Evolutionary conservation across 2,888 invertebrate species (phyloP).

Genomic region (Byasa hedistus): DNA sequence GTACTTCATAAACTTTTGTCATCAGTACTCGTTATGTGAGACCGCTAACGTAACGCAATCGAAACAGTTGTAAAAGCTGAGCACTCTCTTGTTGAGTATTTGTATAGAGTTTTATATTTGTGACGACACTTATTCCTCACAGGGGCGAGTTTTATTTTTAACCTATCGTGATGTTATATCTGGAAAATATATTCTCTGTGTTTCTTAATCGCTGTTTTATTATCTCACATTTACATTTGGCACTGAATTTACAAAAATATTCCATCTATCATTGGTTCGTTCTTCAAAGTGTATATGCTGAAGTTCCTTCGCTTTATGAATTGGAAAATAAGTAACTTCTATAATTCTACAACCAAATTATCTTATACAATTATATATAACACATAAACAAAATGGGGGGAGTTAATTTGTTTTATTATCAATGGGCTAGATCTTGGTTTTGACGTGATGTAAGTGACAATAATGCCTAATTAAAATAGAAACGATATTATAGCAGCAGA

Average conservation of each 20-base stretch:
- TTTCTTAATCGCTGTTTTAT: constrained; percentile 65
- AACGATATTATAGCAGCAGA: too few species aligned
- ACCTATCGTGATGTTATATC: constrained; percentile 77
- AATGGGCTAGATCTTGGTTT: too few species aligned
- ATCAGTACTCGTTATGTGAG: constrained; percentile 32
- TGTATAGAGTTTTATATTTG: constrained; percentile 76
- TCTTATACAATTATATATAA: too few species aligned
- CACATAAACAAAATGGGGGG: too few species aligned
- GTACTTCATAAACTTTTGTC: constrained; percentile 34
- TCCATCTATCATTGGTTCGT: background rate
- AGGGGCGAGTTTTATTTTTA: constrained; percentile 71
- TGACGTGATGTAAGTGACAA: too few species aligned
- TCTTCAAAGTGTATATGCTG: too few species aligned
- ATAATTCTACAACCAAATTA: too few species aligned
- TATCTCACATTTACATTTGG: background rate
- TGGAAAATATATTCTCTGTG: constrained; percentile 79
- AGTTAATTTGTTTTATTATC: too few species aligned
- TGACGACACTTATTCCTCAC: constrained; percentile 72
- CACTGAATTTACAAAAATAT: background rate
- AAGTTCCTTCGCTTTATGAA: too few species aligned
- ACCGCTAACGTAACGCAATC: constrained; percentile 24
- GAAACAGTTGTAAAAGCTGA: constrained; percentile 24
- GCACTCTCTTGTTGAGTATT: constrained; percentile 72
- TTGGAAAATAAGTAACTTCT: too few species aligned
- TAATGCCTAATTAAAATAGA: too few species aligned